Conservation (phyloP, 2,888 invertebrate species). For the Chaetogeoica ovagalla region DNA sequence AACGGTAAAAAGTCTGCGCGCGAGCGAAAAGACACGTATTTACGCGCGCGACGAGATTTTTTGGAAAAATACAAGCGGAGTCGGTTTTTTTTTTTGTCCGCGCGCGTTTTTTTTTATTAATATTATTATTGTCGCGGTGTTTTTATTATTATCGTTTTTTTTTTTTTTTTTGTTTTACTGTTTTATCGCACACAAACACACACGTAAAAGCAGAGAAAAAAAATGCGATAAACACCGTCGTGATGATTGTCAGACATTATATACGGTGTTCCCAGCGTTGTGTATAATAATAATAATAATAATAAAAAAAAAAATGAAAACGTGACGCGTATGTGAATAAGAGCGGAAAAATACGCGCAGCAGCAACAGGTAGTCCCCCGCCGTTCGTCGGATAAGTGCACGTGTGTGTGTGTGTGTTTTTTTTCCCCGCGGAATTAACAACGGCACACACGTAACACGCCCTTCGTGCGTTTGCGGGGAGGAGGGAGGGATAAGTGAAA, state of each 20-base stretch:
- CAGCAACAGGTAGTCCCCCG: slow-evolving; percentile 24
- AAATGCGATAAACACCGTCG: no score
- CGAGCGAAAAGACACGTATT: background rate
- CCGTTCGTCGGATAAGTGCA: background rate
- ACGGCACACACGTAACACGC: background rate
- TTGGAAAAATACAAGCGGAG: no score
- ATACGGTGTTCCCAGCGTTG: no score
- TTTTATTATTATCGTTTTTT: no score
- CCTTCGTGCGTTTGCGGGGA: background rate
- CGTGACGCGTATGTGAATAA: slow-evolving; percentile 37
- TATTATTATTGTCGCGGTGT: no score
- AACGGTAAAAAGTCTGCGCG: slow-evolving; percentile 37
- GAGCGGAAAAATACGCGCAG: background rate
- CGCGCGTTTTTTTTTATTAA: no score
- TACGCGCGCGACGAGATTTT: background rate
- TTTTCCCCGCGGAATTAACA: slow-evolving; percentile 26
- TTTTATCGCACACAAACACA: no score
- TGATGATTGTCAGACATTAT: no score
- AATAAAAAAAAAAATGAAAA: background rate
- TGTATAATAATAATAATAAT: no score
- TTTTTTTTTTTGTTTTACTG: no score
- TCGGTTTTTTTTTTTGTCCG: no score
- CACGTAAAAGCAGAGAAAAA: no score
- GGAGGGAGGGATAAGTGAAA: background rate
- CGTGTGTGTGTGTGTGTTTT: slow-evolving; percentile 14